These are phyloP conservation scores for Pardosa pseudoannulata DNA, from an alignment of 2,888 invertebrate species.

Conservation along the genomic window DNA sequence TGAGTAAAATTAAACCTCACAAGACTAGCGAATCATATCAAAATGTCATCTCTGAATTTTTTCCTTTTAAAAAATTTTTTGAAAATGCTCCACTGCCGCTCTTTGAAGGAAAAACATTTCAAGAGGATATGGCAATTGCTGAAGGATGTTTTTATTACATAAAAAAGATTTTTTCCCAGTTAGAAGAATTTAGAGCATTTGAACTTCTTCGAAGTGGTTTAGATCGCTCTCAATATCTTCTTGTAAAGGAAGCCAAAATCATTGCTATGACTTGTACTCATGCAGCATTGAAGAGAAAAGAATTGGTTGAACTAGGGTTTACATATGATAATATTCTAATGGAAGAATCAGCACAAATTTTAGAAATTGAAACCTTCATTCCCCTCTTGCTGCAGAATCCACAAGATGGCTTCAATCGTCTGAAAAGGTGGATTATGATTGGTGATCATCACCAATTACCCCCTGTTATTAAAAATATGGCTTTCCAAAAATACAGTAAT, in stretches of 20 bases:
- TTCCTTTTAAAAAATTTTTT: slow-evolving; percentile 97
- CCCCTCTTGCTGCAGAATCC: slow-evolving; percentile 98
- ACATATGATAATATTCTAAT: slow-evolving; percentile 99
- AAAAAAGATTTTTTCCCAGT: slow-evolving; percentile 94
- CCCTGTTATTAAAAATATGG: slow-evolving; percentile 99
- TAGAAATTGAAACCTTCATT: slow-evolving; percentile 99
- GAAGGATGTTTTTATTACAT: slow-evolving; percentile 95
- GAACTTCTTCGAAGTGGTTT: slow-evolving; percentile 95
- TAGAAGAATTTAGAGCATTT: slow-evolving; percentile 99
- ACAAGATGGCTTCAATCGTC: slow-evolving; percentile 93
- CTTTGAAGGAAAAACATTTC: slow-evolving; percentile 87
- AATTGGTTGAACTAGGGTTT: slow-evolving; percentile 95
- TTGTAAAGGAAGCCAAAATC: slow-evolving; percentile 99
- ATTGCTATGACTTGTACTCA: slow-evolving; percentile 99
- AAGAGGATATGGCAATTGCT: slow-evolving; percentile 91
- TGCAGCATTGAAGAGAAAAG: slow-evolving; percentile 96
- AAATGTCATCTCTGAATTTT: slow-evolving; percentile 85
- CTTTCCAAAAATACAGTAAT: slow-evolving; percentile 99
- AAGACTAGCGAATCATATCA: slow-evolving; percentile 35
- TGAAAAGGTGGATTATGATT: slow-evolving; percentile 99
- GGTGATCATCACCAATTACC: slow-evolving; percentile 99
- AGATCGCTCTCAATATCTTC: slow-evolving; percentile 95
- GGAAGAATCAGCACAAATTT: slow-evolving; percentile 99
- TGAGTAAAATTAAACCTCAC: slow-evolving; percentile 81
- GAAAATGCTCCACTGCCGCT: slow-evolving; percentile 94